Evolutionary conservation across 2,797 vertebrate genomes (phyloP).

Genomic region (Rhabdomys pumilio): DNA sequence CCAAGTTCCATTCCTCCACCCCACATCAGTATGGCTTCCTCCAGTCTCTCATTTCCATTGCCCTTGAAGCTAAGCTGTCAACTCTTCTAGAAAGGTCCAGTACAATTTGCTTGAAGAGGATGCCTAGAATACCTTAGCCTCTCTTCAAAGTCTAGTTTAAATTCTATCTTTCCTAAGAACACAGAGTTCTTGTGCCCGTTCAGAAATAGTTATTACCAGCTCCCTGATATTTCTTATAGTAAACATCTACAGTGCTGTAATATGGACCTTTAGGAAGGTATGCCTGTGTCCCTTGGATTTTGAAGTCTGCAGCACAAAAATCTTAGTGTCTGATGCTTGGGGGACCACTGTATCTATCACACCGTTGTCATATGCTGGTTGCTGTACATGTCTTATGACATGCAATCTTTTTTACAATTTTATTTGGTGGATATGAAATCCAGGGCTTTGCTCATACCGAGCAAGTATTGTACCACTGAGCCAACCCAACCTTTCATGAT

Average conservation of each 20-base stretch:
- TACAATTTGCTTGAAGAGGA: neutral
- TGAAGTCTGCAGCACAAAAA: neutral
- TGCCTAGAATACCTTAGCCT: neutral
- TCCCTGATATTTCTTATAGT: neutral
- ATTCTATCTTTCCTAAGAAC: conserved; percentile 45
- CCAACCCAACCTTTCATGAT: neutral
- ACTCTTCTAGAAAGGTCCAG: neutral
- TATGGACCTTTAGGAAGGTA: neutral
- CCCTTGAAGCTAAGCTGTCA: neutral
- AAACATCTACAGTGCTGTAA: neutral
- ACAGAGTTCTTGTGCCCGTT: neutral
- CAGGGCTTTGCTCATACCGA: neutral
- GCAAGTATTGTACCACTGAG: neutral
- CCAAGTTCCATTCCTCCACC: neutral
- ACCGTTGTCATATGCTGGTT: neutral
- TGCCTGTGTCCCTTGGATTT: neutral
- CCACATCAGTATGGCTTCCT: neutral
- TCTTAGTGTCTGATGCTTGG: neutral
- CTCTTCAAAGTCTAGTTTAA: neutral
- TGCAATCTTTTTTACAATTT: neutral
- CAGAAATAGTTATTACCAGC: conserved; percentile 12
- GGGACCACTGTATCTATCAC: neutral
- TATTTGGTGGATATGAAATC: neutral
- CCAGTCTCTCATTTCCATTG: neutral
- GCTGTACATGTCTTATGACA: neutral